phyloP scores from a whole-genome alignment of 2,113 vertebrate genomes.

The Pomatostomus ruficeps region DNA sequence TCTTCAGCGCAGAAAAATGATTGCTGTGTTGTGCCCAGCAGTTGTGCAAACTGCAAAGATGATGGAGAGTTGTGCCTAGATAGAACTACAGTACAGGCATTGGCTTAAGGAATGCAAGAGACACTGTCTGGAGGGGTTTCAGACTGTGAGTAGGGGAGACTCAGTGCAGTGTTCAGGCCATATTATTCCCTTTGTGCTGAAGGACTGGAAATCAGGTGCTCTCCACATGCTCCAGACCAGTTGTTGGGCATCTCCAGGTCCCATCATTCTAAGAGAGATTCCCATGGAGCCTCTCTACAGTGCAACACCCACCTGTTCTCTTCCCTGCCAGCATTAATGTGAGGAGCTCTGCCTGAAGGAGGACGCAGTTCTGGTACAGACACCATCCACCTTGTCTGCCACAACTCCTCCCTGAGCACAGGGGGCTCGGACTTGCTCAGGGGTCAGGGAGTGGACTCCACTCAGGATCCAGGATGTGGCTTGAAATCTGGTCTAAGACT shows the following conservation, averaged over 20 bases:
- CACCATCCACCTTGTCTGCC: not conserved
- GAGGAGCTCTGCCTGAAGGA: not conserved
- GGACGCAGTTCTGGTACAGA: not conserved
- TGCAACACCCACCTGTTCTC: not conserved
- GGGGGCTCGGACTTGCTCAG: not conserved
- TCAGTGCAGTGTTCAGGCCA: not conserved
- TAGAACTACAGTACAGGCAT: not conserved
- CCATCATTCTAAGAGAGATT: not conserved
- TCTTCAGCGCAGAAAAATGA: conserved; percentile 1
- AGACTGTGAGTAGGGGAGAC: not conserved
- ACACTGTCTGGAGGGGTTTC: not conserved
- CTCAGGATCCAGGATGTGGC: accelerated
- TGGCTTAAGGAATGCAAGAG: not conserved
- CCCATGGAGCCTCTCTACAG: not conserved
- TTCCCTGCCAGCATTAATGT: not conserved
- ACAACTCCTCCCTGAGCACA: not conserved
- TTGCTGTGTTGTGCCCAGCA: not conserved
- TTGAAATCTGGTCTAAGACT: not conserved
- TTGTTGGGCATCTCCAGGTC: not conserved
- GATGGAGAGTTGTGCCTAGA: not conserved
- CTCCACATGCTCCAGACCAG: not conserved
- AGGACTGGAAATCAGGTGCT: not conserved
- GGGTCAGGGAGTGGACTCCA: not conserved
- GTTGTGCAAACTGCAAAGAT: not conserved
- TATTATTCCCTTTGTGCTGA: not conserved